Percentiles rank a stretch among this genome's conserved stretches.
Evolutionary conservation across 2,888 invertebrate genomes (phyloP).

Genomic region (Scrobipalpa atriplicella): DNA sequence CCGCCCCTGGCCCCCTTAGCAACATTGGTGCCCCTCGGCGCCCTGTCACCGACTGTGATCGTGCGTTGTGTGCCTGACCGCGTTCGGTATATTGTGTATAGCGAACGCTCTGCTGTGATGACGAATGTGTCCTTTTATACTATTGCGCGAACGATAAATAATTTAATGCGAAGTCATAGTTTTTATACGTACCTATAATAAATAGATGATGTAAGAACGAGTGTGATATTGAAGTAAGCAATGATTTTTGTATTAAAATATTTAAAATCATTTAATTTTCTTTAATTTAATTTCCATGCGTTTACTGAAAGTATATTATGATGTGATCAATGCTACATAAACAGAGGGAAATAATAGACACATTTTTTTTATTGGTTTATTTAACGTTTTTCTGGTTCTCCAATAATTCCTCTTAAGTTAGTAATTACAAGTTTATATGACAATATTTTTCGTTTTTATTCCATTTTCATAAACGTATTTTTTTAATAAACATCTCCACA

Average conservation of each 20-base stretch:
- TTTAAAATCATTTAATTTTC: conserved; percentile 56
- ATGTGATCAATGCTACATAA: background rate
- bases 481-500: conserved; percentile 81
- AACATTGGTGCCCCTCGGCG: conserved; percentile 40
- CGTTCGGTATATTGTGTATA: conserved; percentile 75
- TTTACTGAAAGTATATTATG: background rate
- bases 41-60: conserved; percentile 72
- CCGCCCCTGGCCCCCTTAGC: conserved; percentile 25
- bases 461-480: conserved; percentile 81
- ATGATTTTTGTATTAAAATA: conserved; percentile 78
- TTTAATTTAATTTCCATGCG: conserved; percentile 33
- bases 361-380: conserved; percentile 80
- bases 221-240: conserved; percentile 82
- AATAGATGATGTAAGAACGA: conserved; percentile 82
- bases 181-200: conserved; percentile 82
- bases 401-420: conserved; percentile 82
- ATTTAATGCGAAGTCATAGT: conserved; percentile 82
- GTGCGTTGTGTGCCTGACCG: conserved; percentile 66
- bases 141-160: conserved; percentile 73
- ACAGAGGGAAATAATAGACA: conserved; percentile 59
- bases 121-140: conserved; percentile 72
- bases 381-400: conserved; percentile 81
- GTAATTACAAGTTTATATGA: conserved; percentile 82
- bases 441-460: conserved; percentile 82
- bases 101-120: conserved; percentile 73